These are phyloP conservation scores for Cynocephalus volans DNA, from an alignment of 2,113 vertebrate genomes.

Conservation along the genomic window DNA sequence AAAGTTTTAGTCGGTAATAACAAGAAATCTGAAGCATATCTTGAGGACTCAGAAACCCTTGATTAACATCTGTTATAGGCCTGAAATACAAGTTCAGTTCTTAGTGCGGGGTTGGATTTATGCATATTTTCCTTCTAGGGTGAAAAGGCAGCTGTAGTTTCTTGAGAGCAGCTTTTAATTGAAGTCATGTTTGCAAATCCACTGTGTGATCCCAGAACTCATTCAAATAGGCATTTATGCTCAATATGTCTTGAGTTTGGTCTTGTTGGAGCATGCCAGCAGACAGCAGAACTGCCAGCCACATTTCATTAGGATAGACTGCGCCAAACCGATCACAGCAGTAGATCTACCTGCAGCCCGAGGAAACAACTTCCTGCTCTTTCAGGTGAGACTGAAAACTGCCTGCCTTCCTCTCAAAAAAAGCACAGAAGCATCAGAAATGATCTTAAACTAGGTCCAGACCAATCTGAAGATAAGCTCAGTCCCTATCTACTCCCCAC, in stretches of 20 bases:
- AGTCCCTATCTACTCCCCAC: not conserved
- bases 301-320: not conserved
- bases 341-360: not conserved
- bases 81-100: not conserved
- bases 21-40: slow-evolving; percentile 23
- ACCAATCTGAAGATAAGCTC: not conserved
- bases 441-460: not conserved
- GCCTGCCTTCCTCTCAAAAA: not conserved
- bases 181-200: slow-evolving; percentile 68
- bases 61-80: slow-evolving; percentile 30
- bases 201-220: slow-evolving; percentile 37
- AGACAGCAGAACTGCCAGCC: slow-evolving; percentile 53
- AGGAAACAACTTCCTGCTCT: not conserved
- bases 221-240: slow-evolving; percentile 51
- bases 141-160: slow-evolving; percentile 36
- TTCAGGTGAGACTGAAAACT: not conserved
- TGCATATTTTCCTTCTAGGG: not conserved
- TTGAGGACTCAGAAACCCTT: not conserved
- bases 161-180: slow-evolving; percentile 57
- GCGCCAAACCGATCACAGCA: not conserved
- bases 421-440: not conserved
- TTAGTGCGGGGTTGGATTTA: not conserved
- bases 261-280: slow-evolving; percentile 68
- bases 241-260: not conserved
- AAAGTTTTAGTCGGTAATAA: not conserved